Base-by-base conservation (phyloP, 2,888 invertebrate species). In the Clepsis dumicolana region DNA sequence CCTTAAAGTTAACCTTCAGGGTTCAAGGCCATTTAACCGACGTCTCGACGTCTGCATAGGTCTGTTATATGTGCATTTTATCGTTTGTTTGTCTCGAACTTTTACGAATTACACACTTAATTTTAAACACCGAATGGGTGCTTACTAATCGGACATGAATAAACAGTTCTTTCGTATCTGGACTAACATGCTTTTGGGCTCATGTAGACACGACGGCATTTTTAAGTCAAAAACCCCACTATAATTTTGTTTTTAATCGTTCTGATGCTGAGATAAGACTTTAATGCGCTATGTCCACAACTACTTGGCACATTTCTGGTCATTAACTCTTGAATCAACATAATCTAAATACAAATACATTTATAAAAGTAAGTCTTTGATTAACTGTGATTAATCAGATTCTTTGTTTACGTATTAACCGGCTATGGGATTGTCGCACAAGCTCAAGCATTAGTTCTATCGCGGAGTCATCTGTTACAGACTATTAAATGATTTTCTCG, bases 21-120 rank as follows among this genome's bases (percentile, higher is more conserved):
- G 62, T 67, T 67, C 62, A 67, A 50, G 62, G 54, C n/a, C 27
- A 14, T 14, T 56, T 24, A 24, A 53, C 65, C n/a, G 38, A 62
- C 50, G 21, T 7, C 54, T 32, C 12, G 50, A 35, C 35, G 16
- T 54, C 21, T 41, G 29, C 50, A n/a, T 27, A 38, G 29, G 29
- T 38, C 14, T 60, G 18, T 35, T 16, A 48, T 41, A 41, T 59
- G 41, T 29, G 52, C 27, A 41, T 38, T 50, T 12, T 2, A 32
- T 48, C 12, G 48, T 48, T 48, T 48, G 21, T 48, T 48, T 48
- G 21, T 21, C 48, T 21, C 12, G 3, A 48, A 48, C 48, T 48
- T 48, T 16, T 1, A 2, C 18, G 18, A 18, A 18, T 41, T 44
- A 7, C n/a, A 48, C 18, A 21, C 21, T 48, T 48, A 18, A 21